phyloP scores from a whole-genome alignment of 2,888 invertebrate genomes.

The Drosophila kambysellisi region DNA sequence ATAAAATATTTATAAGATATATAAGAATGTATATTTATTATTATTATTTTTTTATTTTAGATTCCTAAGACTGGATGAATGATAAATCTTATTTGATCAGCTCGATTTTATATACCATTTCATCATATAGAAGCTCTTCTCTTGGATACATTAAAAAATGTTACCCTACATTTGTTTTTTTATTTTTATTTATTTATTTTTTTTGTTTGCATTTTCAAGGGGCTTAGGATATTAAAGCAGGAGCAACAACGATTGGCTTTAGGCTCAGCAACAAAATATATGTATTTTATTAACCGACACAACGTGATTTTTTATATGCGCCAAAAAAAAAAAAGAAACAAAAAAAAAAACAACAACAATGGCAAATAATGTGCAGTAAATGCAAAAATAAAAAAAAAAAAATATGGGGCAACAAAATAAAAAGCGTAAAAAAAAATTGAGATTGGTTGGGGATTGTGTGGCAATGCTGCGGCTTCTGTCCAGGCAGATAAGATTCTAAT shows the following conservation, averaged over 20 bases:
- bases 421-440: constrained; percentile 15
- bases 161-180: background rate
- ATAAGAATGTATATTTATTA: too few relatives aligned
- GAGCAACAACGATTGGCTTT: constrained; percentile 3
- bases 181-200: background rate
- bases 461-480: constrained; percentile 30
- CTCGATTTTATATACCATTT: background rate
- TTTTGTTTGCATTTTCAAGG: background rate
- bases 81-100: background rate
- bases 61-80: too few relatives aligned
- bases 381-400: constrained; percentile 33
- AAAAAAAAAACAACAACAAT: constrained; percentile 16
- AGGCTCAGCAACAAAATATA: constrained; percentile 26
- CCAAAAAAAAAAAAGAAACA: constrained; percentile 35
- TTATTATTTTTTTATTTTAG: too few relatives aligned
- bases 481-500: constrained; percentile 46
- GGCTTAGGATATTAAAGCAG: background rate
- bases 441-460: constrained; percentile 7
- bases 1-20: too few relatives aligned
- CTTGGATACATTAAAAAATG: background rate
- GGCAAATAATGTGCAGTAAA: constrained; percentile 23
- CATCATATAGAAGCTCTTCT: background rate
- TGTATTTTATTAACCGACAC: constrained; percentile 42
- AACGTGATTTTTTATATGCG: constrained; percentile 37
- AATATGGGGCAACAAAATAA: constrained; percentile 12